phyloP scores from a whole-genome alignment of 2,113 vertebrate species.

The Antigone vipio region DNA sequence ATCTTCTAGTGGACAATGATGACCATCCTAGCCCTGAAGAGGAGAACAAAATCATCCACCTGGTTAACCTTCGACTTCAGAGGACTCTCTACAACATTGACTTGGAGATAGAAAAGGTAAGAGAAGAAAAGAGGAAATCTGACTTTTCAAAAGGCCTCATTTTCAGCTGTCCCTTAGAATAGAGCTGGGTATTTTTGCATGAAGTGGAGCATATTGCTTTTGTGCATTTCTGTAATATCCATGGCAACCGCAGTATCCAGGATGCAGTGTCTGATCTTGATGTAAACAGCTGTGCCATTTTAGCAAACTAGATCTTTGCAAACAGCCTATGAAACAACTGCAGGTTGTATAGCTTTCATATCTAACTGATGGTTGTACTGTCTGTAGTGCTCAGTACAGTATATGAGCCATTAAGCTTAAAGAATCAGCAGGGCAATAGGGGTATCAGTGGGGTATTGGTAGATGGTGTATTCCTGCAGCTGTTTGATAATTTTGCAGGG shows the following conservation, averaged over 20 bases:
- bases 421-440: not conserved
- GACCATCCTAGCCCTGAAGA: slow-evolving; percentile 80
- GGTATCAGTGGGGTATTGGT: not conserved
- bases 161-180: not conserved
- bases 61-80: slow-evolving; percentile 79
- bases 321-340: not conserved
- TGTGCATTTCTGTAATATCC: slow-evolving; percentile 21
- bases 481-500: not conserved
- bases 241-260: slow-evolving; percentile 22
- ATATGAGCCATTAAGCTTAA: not conserved
- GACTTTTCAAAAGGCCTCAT: not conserved
- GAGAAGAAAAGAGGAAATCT: not conserved
- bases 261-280: not conserved
- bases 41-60: slow-evolving; percentile 73
- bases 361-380: not conserved
- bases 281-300: slow-evolving; percentile 36
- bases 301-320: not conserved
- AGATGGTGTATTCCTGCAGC: not conserved
- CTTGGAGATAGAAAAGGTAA: slow-evolving; percentile 82
- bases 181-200: not conserved
- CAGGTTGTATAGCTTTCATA: not conserved
- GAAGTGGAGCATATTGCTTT: not conserved
- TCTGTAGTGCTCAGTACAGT: not conserved
- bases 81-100: slow-evolving; percentile 86
- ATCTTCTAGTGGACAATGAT: slow-evolving; percentile 82